Evolutionary conservation across 2,113 vertebrate species (phyloP), one percentile per base, ranked within the genome.

Genomic region (Limanda limanda): DNA sequence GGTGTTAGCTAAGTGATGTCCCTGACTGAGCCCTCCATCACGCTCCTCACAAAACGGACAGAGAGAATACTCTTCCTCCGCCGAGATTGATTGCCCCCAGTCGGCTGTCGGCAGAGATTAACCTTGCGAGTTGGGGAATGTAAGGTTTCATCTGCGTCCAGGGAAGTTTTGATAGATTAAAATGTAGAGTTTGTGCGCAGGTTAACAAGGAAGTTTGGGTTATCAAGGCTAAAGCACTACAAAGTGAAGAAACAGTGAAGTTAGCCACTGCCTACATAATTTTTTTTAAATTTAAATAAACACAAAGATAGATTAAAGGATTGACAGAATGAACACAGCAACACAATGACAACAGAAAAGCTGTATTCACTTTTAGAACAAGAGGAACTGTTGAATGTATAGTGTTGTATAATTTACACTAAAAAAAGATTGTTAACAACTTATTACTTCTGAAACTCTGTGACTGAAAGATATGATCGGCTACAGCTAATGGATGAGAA

Each of bases 1-100:
- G 78, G 82, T 65, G 51, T 58, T 61, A 37, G 59, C 71, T 78
- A 83, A 86, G 87, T 77, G 83, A 85, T 68, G 89, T 85, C 76
- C 75, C 82, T 68, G 77, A 75, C 85, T 71, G 65, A 89, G 81
- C 76, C 87, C 78, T 92, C 85, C 84, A 88, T 93, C 89, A 91
- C 90, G 89, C 83, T 81, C 78, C 71, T 79, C 75, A 76, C 64
- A 66, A 79, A 87, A 89, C 73, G 73, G 88, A 93, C 88, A 82
- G 71, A 86, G 61, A 78, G 86, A 87, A 74, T 70, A 71, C 86
- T 79, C 79, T 86, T 87, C 89, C 81, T 83, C 74, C n/a, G 23
- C 51, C 37, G 72, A 84, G 91, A 91, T 54, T 89, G 86, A 91
- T 93, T 80, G 86, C 62, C 40, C 56, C 42, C 84, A 74, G 83